A percentile compares a stretch with the other conserved stretches of the same genome.
Conservation (phyloP, 92 coral and sea anemone species). For the Meandrina meandrites region DNA sequence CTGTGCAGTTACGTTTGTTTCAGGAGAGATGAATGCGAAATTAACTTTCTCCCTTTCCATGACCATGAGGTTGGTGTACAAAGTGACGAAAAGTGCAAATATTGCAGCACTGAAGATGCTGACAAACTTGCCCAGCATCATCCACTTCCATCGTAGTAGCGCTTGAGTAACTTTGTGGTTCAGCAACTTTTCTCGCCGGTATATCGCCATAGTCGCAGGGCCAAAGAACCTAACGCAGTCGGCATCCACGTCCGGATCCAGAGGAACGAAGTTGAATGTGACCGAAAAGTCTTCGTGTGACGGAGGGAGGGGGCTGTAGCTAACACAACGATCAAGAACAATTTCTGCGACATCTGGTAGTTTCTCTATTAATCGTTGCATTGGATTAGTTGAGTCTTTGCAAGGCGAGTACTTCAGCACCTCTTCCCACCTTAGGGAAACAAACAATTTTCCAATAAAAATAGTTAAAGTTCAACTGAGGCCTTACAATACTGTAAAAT, state of each 20-base stretch:
- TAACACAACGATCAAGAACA: constrained; percentile 78
- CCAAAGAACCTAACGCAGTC: constrained; percentile 24
- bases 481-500: too few species aligned
- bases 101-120: constrained; percentile 34
- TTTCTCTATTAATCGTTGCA: constrained; percentile 61
- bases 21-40: not conserved
- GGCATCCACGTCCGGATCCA: constrained; percentile 71
- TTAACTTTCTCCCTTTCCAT: constrained; percentile 56
- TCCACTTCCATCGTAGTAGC: constrained; percentile 75
- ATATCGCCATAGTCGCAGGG: constrained; percentile 63
- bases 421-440: constrained; percentile 36
- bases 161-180: constrained; percentile 76
- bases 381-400: constrained; percentile 20
- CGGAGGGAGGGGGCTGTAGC: constrained; percentile 53
- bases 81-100: constrained; percentile 53
- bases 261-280: constrained; percentile 66
- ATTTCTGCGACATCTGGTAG: constrained; percentile 76
- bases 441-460: too few species aligned
- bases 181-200: constrained; percentile 71
- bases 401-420: not conserved
- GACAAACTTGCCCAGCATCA: constrained; percentile 65
- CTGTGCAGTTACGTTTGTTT: not conserved
- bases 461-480: too few species aligned
- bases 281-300: constrained; percentile 68
- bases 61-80: constrained; percentile 55